Evolutionary conservation across 2,888 invertebrate species (phyloP).

Genomic region (Dascillus cervinus): DNA sequence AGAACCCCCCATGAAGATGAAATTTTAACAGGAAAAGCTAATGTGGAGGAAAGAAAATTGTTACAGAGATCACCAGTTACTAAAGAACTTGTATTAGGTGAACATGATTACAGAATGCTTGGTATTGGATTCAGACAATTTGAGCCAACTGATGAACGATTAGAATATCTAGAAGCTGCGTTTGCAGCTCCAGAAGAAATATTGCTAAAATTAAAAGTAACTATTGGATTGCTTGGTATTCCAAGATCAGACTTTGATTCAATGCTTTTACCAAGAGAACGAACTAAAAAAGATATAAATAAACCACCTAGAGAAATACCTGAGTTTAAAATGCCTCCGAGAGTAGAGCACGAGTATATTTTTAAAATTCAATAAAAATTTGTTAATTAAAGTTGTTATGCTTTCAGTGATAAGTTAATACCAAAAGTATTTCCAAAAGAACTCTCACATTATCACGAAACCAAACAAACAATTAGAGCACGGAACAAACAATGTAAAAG

Average conservation of each 20-base stretch:
- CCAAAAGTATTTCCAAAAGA: conserved; percentile 25
- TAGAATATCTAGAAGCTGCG: conserved; percentile 47
- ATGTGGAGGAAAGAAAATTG: conserved; percentile 49
- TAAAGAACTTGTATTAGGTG: conserved; percentile 50
- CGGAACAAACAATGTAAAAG: conserved; percentile 29
- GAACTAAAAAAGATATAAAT: conserved; percentile 24
- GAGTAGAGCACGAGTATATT: conserved; percentile 14
- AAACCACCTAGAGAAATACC: conserved; percentile 16
- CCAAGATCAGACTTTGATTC: conserved; percentile 49
- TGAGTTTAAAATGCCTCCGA: conserved; percentile 31
- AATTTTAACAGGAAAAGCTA: conserved; percentile 48
- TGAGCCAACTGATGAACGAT: conserved; percentile 38
- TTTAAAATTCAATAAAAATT: conserved; percentile 3
- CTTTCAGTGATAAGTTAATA: conserved; percentile 24
- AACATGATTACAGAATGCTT: conserved; percentile 53
- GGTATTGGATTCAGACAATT: conserved; percentile 45
- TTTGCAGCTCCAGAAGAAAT: conserved; percentile 50
- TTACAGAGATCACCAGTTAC: conserved; percentile 51
- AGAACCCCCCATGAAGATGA: conserved; percentile 39
- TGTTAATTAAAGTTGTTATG: too few species aligned
- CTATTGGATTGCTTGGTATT: conserved; percentile 54
- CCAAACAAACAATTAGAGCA: conserved; percentile 19
- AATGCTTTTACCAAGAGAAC: conserved; percentile 42
- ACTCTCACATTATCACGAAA: conserved; percentile 26
- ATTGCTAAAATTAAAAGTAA: conserved; percentile 41